phyloP scores from a whole-genome alignment of 2,888 invertebrate genomes.

The Synanthedon formicaeformis region DNA sequence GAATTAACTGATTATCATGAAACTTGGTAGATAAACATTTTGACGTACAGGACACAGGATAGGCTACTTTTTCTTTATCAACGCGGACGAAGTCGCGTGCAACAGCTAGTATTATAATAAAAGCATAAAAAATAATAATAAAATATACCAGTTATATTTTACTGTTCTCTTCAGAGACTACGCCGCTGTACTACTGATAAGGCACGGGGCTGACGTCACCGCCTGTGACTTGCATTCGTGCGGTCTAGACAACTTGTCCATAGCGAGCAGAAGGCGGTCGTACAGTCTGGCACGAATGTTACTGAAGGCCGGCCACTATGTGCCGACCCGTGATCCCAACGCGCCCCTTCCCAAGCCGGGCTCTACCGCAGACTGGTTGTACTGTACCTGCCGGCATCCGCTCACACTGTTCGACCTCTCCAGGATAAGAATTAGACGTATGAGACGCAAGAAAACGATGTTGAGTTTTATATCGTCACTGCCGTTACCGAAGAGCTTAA shows the following conservation, averaged over 20 bases:
- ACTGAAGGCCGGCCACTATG: slow-evolving; percentile 49
- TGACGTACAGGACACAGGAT: too few species aligned
- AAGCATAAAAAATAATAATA: background rate
- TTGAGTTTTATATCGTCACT: slow-evolving; percentile 42
- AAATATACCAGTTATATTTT: too few species aligned
- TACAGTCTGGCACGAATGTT: slow-evolving; percentile 40
- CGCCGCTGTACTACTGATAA: slow-evolving; percentile 69
- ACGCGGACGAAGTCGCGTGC: too few species aligned
- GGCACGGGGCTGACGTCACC: slow-evolving; percentile 75
- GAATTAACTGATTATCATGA: too few species aligned
- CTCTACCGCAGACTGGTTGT: slow-evolving; percentile 45
- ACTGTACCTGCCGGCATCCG: slow-evolving; percentile 54
- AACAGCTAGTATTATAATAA: too few species aligned
- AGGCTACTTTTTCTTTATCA: too few species aligned
- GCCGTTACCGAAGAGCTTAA: slow-evolving; percentile 68
- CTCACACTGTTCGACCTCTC: slow-evolving; percentile 67
- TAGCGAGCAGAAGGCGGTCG: slow-evolving; percentile 53
- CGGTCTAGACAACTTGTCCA: slow-evolving; percentile 66
- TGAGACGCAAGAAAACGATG: slow-evolving; percentile 37
- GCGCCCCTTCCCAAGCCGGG: slow-evolving; percentile 21
- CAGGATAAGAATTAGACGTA: slow-evolving; percentile 63
- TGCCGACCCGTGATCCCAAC: slow-evolving; percentile 12
- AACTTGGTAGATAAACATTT: too few species aligned
- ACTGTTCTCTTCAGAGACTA: slow-evolving; percentile 43
- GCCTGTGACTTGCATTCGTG: slow-evolving; percentile 67